Evolutionary conservation across 2,888 invertebrate genomes (phyloP).

Genomic region (Sceliomorpha sp.): DNA sequence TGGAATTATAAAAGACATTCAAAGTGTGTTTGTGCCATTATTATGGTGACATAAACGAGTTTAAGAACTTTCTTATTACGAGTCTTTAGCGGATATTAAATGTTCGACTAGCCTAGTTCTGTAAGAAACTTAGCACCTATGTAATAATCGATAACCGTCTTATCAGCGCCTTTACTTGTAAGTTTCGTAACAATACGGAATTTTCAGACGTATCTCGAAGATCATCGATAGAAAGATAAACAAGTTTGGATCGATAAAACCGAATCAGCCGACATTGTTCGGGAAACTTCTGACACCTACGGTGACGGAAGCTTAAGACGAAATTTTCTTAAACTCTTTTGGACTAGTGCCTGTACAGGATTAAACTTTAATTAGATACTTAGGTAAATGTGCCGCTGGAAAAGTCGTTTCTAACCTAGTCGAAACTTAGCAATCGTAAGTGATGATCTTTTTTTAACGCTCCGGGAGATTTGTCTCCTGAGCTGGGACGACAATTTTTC

Average conservation of each 20-base stretch:
- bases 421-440: slow-evolving; percentile 12
- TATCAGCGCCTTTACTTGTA: too few species aligned
- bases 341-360: slow-evolving; percentile 33
- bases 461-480: slow-evolving; percentile 20
- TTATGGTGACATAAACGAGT: too few species aligned
- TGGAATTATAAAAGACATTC: too few species aligned
- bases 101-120: too few species aligned
- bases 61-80: too few species aligned
- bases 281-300: neutral
- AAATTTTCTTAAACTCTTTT: slow-evolving; percentile 15
- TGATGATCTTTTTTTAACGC: slow-evolving; percentile 20
- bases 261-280: neutral
- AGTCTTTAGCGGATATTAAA: too few species aligned
- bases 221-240: slow-evolving; percentile 9
- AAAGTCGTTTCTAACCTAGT: slow-evolving; percentile 1
- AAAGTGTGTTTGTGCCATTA: too few species aligned
- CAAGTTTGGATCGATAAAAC: neutral
- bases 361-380: slow-evolving; percentile 44
- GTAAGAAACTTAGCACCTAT: too few species aligned
- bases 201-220: too few species aligned
- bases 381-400: slow-evolving; percentile 10
- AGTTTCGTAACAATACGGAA: too few species aligned
- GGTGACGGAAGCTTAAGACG: neutral
- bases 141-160: too few species aligned
- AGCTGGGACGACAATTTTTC: slow-evolving; percentile 52